These are phyloP conservation scores for Bothrops jararaca DNA, from an alignment of 2,113 vertebrate genomes.

Conservation along the genomic window DNA sequence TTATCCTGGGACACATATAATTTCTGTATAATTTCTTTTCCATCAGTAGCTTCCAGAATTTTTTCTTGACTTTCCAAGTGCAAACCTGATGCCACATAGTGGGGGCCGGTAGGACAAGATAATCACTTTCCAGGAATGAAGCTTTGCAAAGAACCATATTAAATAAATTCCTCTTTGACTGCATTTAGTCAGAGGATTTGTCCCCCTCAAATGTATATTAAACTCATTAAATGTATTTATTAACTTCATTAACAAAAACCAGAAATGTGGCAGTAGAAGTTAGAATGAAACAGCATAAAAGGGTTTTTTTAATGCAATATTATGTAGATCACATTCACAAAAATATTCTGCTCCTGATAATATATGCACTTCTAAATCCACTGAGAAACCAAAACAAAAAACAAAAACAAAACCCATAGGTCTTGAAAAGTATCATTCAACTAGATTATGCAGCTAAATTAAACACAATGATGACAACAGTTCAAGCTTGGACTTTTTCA, in stretches of 20 bases:
- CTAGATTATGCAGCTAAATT: not conserved
- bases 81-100: not conserved
- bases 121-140: not conserved
- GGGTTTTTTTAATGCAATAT: not conserved
- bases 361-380: not conserved
- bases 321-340: not conserved
- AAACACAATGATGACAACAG: no score
- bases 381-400: not conserved
- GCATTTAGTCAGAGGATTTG: not conserved
- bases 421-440: not conserved
- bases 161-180: not conserved
- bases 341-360: not conserved
- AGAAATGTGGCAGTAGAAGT: not conserved
- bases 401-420: not conserved
- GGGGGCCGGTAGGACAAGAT: not conserved
- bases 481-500: not conserved
- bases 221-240: not conserved
- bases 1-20: not conserved
- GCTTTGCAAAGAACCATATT: not conserved
- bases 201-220: not conserved
- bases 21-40: not conserved
- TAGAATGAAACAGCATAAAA: not conserved
- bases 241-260: not conserved
- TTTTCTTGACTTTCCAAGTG: not conserved
- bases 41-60: not conserved